Evolutionary conservation across 1,140 invertebrate genomes (phyloP).

Genomic region (Drosophila sproati): DNA sequence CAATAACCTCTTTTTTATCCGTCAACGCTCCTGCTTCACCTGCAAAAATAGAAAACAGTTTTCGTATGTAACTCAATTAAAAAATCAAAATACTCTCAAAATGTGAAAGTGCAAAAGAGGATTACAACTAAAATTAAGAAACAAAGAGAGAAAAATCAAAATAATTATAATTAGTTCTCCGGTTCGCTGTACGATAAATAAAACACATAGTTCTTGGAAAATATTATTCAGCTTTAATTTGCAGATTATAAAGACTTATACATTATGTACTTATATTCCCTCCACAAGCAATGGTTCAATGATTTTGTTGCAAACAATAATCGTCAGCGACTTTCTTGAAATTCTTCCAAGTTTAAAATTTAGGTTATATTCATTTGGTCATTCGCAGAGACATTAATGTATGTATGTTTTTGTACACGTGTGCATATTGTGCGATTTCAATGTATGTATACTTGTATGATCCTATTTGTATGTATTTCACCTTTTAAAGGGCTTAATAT

Average conservation of each 20-base stretch:
- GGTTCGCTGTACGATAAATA: slow-evolving; percentile 20
- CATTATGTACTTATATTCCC: slow-evolving; percentile 19
- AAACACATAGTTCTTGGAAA: slow-evolving; percentile 37
- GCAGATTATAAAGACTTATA: slow-evolving; percentile 43
- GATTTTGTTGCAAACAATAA: slow-evolving; percentile 22
- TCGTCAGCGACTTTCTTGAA: slow-evolving; percentile 2
- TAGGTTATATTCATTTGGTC: slow-evolving; percentile 31
- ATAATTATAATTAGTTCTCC: slow-evolving; percentile 24
- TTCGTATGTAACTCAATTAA: slow-evolving; percentile 53
- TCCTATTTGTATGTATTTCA: slow-evolving; percentile 24
- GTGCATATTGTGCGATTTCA: slow-evolving; percentile 20
- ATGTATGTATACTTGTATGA: slow-evolving; percentile 13
- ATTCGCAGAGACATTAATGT: slow-evolving; percentile 28
- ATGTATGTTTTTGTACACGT: slow-evolving; percentile 30
- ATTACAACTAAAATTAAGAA: slow-evolving; percentile 24
- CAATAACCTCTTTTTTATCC: slow-evolving; percentile 69
- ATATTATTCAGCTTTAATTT: slow-evolving; percentile 49
- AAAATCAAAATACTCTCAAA: slow-evolving; percentile 37
- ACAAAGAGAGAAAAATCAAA: slow-evolving; percentile 18
- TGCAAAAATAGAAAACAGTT: slow-evolving; percentile 61
- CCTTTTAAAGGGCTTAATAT: slow-evolving; percentile 31
- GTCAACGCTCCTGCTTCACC: slow-evolving; percentile 41
- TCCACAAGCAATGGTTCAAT: slow-evolving; percentile 27
- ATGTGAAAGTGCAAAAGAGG: slow-evolving; percentile 27
- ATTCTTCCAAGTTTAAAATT: slow-evolving; percentile 18